Percentiles rank a stretch among this genome's conserved stretches.
Conservation (phyloP, 2,113 vertebrate genomes). For the Gadus macrocephalus region DNA sequence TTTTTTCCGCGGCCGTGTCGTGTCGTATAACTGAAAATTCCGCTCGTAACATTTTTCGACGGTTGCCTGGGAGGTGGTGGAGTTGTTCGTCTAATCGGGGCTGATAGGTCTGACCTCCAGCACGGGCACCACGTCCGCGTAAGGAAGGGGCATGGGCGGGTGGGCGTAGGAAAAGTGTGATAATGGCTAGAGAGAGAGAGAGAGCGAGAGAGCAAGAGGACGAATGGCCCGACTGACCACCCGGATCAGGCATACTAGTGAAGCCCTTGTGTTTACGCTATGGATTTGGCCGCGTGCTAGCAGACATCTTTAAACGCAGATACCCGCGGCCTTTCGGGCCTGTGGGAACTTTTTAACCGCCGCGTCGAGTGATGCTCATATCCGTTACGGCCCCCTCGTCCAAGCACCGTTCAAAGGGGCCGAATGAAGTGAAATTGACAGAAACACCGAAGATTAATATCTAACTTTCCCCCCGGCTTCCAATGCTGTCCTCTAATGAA, state of each 20-base stretch:
- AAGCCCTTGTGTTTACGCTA: conserved; percentile 50
- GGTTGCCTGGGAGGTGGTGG: conserved; percentile 38
- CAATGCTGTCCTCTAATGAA: conserved; percentile 44
- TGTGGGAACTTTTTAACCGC: conserved; percentile 25
- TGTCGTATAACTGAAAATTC: conserved; percentile 40
- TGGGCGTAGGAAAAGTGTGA: conserved; percentile 53
- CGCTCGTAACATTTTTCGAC: conserved; percentile 57
- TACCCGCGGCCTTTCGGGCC: conserved; percentile 20
- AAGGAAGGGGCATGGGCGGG: conserved; percentile 67
- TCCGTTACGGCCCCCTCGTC: conserved; percentile 19
- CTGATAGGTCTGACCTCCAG: conserved; percentile 36
- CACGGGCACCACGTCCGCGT: conserved; percentile 21
- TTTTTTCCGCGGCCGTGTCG: conserved; percentile 36
- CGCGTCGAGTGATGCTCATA: too few species aligned
- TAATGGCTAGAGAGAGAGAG: conserved; percentile 39
- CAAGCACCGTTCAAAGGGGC: conserved; percentile 40
- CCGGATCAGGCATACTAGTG: conserved; percentile 35
- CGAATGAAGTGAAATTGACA: conserved; percentile 37
- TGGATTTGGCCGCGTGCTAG: conserved; percentile 43
- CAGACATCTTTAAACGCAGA: conserved; percentile 29
- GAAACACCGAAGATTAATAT: conserved; percentile 32
- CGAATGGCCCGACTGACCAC: conserved; percentile 19
- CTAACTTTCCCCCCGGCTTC: conserved; percentile 30
- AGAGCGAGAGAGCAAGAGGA: conserved; percentile 23
- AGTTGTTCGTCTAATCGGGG: conserved; percentile 15